Base-by-base conservation (phyloP, 2,888 invertebrate genomes). In the Xestia sexstrigata region DNA sequence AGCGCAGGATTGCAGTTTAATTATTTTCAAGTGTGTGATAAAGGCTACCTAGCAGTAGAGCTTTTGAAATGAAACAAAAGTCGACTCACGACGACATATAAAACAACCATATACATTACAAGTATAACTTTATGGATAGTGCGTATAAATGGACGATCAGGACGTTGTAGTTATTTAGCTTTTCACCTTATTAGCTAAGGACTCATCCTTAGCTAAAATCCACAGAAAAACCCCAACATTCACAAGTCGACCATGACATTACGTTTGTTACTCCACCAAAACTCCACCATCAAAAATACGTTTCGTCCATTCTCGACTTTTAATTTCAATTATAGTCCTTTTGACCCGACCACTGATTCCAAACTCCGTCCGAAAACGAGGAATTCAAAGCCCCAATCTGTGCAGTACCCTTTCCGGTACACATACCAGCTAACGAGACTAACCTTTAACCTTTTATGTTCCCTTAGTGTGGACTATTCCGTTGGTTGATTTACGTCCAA, bases 371-470 rank as follows among this genome's bases (percentile, higher is more conserved):
- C 49, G 83, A 78, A 81, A 63, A 76, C 65, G 72, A 63, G 76
- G 71, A 76, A 82, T 81, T 74, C 88, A 73, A 77, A 86, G 60
- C 70, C 74, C 35, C 79, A 74, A 79, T 81, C 76, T 69, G 76
- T 73, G 63, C 76, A 60, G 70, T 70, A 78, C 75, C 88, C 82
- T 86, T 82, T 75, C 60, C 68, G 65, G 69, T 66, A 79, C 73
- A 82, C 74, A 71, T 67, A 80, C 65, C n/a, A n/a, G n/a, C n/a
- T 81, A 79, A 88, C 84, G 74, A 78, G 75, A 77, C 76, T 74
- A 78, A 76, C 83, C 81, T 82, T 82, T 82, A 84, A 88, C 87
- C 87, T 88, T 88, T 84, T 78, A 84, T 87, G 83, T 85, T 85
- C 70, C 73, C 70, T 63, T 62, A 69, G 66, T 76, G 62, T 60